Evolutionary conservation across 2,888 invertebrate species (phyloP), one percentile per base, ranked within the genome.

Genomic region (Nephrocerus scutellatus): DNA sequence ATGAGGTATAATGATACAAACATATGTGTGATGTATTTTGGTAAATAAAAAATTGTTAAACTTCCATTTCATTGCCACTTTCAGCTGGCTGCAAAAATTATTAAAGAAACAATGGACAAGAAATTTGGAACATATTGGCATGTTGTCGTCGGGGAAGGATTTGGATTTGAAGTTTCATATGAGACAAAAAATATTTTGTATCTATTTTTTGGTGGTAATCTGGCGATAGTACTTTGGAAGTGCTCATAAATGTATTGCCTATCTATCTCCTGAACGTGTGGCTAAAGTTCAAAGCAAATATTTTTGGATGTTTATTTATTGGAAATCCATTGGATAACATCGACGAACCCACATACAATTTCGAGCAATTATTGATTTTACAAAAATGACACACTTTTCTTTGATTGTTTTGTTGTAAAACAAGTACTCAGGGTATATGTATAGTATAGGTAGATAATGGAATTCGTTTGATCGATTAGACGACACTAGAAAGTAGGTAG

Each of bases 101-200:
- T 96, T 38, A 96, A 96, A 70, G 93, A 96, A 56, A 77, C 80
- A 30, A 82, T 96, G 84, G 96, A 96, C 70, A 92, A 91, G 70
- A 91, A 90, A 65, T 93, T 90, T 67, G 95, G 95, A 4, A 82
- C 89, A 1, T 84, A 90, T 42, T 95, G 93, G 80, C 90, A 92
- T 69, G 89, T 85, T n/a, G 84, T 95, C 1, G 85, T 96, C 5
- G 96, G 96, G 6, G 95, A 96, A 74, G 90, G 88, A 42, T 95
- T 82, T 70, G 93, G 92, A 30, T 91, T 91, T 68, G 90, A 91
- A 66, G 79, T 93, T 44, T 88, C 90, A 2, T 89, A 91, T 64
- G 91, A 95, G 71, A 82, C 85, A 43, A 86, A 85, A 62, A 84
- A 84, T 52, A 76, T 91, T 45, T 74, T 91, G 46, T 88, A 90